These are phyloP conservation scores for Ligdia adustata DNA, from an alignment of 2,888 invertebrate genomes.

Conservation along the genomic window DNA sequence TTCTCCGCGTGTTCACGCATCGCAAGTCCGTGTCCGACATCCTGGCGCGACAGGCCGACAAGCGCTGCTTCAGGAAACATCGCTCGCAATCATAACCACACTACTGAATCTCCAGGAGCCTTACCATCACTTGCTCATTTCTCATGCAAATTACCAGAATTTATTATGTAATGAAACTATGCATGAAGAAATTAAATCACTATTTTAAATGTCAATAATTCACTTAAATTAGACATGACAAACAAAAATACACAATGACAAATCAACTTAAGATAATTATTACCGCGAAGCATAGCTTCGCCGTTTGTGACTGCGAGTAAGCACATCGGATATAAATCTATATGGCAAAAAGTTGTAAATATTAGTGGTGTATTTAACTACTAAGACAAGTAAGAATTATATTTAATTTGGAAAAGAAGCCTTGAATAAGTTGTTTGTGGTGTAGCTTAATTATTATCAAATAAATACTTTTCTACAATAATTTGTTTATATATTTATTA, in stretches of 20 bases:
- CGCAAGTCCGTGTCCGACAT: conserved; percentile 95
- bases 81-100: conserved; percentile 86
- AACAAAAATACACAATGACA: too few species aligned
- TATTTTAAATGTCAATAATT: too few species aligned
- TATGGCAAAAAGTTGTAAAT: conserved; percentile 54
- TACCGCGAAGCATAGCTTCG: too few species aligned
- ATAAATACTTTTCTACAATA: conserved; percentile 41
- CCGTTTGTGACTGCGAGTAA: too few species aligned
- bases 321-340: too few species aligned
- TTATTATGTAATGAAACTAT: too few species aligned
- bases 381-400: conserved; percentile 39
- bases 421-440: conserved; percentile 67
- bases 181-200: too few species aligned
- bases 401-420: conserved; percentile 58
- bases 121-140: too few species aligned
- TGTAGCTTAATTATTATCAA: conserved; percentile 58
- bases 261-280: too few species aligned
- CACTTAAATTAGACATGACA: too few species aligned
- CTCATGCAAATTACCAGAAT: too few species aligned
- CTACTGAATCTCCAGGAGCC: conserved; percentile 42
- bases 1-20: conserved; percentile 96
- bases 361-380: conserved; percentile 47
- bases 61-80: conserved; percentile 96
- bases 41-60: conserved; percentile 95
- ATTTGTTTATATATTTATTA: not conserved